A percentile compares a stretch with the other conserved stretches of the same genome.
Conservation (phyloP, 1,140 invertebrate genomes). For the Pararge aegeria region DNA sequence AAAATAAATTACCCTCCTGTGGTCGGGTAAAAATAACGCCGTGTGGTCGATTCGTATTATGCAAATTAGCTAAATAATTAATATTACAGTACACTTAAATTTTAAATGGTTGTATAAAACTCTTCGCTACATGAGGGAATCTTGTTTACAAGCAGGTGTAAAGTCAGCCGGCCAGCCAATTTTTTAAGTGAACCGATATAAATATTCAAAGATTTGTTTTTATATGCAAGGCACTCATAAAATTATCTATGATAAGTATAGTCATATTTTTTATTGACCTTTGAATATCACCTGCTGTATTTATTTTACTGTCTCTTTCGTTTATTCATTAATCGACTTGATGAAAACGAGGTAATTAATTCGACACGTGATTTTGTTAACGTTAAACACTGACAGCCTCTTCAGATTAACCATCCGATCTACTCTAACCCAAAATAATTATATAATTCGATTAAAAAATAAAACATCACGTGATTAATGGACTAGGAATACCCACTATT, state of each 20-base stretch:
- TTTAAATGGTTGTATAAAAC: not conserved
- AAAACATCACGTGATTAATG: too few relatives aligned
- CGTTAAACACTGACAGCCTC: too few relatives aligned
- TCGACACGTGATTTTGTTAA: too few relatives aligned
- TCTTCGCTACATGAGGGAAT: not conserved
- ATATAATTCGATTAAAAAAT: too few relatives aligned
- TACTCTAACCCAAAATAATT: too few relatives aligned
- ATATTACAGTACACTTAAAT: not conserved
- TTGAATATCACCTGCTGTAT: not conserved
- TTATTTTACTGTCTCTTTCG: not conserved
- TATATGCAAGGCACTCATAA: not conserved
- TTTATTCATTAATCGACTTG: too few relatives aligned
- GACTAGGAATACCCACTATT: too few relatives aligned
- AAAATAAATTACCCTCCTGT: too few relatives aligned
- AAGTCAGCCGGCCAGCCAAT: not conserved
- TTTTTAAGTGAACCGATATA: conserved; percentile 6
- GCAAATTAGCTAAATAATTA: not conserved
- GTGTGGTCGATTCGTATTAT: not conserved
- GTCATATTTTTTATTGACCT: not conserved
- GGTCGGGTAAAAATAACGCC: too few relatives aligned
- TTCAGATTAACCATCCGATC: too few relatives aligned
- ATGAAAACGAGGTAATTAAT: too few relatives aligned
- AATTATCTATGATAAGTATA: not conserved
- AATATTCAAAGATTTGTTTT: conserved; percentile 17
- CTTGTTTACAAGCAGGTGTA: not conserved